Percentiles rank a stretch among this genome's conserved stretches.
phyloP scores from a whole-genome alignment of 2,113 vertebrate species.

The Agelaius tricolor region DNA sequence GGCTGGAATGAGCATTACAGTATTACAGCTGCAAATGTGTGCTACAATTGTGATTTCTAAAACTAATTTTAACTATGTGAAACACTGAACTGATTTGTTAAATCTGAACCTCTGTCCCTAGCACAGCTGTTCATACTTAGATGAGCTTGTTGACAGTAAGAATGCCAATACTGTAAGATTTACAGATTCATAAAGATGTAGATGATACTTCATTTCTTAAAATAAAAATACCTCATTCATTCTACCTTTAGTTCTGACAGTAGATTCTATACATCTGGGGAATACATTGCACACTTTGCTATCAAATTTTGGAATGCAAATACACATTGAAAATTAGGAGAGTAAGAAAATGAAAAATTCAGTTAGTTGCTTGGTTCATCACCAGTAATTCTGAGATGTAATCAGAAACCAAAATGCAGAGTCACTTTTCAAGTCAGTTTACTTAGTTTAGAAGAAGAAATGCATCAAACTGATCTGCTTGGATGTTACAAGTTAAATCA shows the following conservation, averaged over 20 bases:
- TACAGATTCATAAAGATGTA: not conserved
- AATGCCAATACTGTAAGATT: not conserved
- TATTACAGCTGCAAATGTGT: not conserved
- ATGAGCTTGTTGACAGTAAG: not conserved
- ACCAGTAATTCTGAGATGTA: not conserved
- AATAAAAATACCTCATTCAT: not conserved
- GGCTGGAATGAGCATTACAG: not conserved
- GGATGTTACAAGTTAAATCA: conserved; percentile 1
- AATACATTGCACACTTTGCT: not conserved
- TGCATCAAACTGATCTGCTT: not conserved
- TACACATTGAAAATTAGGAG: not conserved
- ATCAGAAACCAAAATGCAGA: not conserved
- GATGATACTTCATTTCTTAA: not conserved
- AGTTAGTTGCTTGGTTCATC: not conserved
- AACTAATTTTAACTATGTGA: not conserved
- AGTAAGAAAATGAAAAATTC: not conserved
- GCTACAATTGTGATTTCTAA: not conserved
- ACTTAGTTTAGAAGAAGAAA: not conserved
- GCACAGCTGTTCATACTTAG: not conserved
- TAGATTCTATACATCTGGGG: not conserved
- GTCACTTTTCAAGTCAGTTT: not conserved
- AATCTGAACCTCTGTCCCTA: not conserved
- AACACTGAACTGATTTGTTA: not conserved
- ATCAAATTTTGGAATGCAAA: not conserved
- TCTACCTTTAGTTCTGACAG: not conserved